Evolutionary conservation across 2,797 vertebrate species (phyloP).

Genomic region (Borostomias antarcticus): DNA sequence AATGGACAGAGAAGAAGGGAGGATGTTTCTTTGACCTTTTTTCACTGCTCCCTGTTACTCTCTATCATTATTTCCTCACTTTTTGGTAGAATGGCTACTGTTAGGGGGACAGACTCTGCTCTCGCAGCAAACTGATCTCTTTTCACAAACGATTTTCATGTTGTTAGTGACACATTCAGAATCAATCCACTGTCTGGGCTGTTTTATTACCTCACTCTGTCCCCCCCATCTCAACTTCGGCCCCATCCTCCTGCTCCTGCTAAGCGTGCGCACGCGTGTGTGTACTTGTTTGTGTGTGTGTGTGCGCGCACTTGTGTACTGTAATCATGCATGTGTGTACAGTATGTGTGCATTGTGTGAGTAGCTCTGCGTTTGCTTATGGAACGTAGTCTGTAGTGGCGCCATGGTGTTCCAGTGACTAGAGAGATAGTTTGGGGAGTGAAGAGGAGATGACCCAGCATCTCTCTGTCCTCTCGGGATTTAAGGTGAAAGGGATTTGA

Average conservation of each 20-base stretch:
- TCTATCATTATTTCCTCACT: slow-evolving; percentile 14
- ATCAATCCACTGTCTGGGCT: slow-evolving; percentile 18
- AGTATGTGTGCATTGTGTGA: neutral
- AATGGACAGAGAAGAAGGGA: slow-evolving; percentile 45
- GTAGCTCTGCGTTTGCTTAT: neutral
- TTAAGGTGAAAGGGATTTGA: slow-evolving; percentile 26
- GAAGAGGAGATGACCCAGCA: slow-evolving; percentile 23
- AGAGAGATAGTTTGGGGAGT: neutral
- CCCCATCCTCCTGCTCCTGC: neutral
- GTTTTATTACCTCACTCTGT: slow-evolving; percentile 19
- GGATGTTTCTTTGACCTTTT: slow-evolving; percentile 50
- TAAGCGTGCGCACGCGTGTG: slow-evolving; percentile 9
- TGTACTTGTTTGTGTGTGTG: slow-evolving; percentile 5
- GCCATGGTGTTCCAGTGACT: neutral
- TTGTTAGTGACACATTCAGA: slow-evolving; percentile 41
- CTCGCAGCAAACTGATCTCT: slow-evolving; percentile 32
- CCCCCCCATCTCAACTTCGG: slow-evolving; percentile 3
- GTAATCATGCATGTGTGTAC: neutral
- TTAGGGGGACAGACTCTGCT: slow-evolving; percentile 32
- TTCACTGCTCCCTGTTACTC: slow-evolving; percentile 38
- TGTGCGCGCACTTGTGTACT: neutral
- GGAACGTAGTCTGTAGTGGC: neutral
- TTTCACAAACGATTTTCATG: slow-evolving; percentile 39
- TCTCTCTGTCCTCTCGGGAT: slow-evolving; percentile 38
- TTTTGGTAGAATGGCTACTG: slow-evolving; percentile 5